Evolutionary conservation across 23 tunicate genomes (phyloP).

Genomic region (Styela plicata): DNA sequence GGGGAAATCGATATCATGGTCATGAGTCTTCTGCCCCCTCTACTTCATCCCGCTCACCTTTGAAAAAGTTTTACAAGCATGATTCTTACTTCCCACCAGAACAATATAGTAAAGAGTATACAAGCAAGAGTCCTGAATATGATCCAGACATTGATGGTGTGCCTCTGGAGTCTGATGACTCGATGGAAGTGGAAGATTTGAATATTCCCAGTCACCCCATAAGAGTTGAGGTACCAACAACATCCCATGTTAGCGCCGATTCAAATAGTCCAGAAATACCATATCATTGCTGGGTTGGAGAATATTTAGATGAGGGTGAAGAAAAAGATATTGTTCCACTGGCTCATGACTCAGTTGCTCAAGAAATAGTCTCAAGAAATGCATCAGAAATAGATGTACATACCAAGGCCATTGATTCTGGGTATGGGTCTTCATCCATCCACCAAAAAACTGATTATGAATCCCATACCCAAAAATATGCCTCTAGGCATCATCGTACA

Average conservation of each 20-base stretch:
- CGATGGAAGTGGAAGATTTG: neutral
- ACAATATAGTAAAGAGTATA: neutral
- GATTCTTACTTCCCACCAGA: neutral
- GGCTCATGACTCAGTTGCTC: neutral
- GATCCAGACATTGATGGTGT: neutral
- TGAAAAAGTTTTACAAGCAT: neutral
- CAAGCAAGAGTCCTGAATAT: neutral
- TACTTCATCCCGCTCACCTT: neutral
- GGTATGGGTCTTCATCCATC: neutral
- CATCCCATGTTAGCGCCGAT: neutral
- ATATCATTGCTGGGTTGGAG: conserved; percentile 35
- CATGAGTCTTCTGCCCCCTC: neutral
- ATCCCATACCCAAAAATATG: no score
- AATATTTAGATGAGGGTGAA: conserved; percentile 15
- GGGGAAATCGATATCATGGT: neutral
- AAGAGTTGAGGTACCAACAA: neutral
- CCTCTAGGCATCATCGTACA: neutral
- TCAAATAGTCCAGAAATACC: conserved; percentile 5
- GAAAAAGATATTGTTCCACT: neutral
- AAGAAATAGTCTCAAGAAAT: neutral
- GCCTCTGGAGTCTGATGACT: neutral
- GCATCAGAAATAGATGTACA: neutral
- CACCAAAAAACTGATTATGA: neutral
- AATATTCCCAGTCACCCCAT: neutral
- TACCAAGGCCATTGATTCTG: neutral